These are phyloP conservation scores for Phoenicopterus ruber DNA, from an alignment of 2,113 vertebrate species.

Conservation along the genomic window DNA sequence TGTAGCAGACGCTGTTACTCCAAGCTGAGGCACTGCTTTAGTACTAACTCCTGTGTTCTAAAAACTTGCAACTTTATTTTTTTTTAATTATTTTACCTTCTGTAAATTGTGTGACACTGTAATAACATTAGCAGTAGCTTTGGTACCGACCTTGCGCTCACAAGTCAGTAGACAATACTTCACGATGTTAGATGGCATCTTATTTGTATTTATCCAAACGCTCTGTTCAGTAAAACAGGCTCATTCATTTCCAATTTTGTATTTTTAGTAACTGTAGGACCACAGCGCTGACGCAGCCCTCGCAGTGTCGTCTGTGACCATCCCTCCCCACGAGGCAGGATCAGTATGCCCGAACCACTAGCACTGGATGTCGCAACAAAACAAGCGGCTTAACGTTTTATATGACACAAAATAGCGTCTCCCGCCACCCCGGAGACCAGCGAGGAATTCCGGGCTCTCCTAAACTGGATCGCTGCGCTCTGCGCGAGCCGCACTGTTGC, in stretches of 20 bases:
- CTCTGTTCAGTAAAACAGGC: neutral
- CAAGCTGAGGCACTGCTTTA: neutral
- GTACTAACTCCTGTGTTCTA: neutral
- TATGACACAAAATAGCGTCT: neutral
- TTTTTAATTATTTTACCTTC: neutral
- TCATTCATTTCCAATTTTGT: neutral
- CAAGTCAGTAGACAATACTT: neutral
- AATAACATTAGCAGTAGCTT: neutral
- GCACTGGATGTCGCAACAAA: neutral
- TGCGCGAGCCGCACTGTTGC: neutral
- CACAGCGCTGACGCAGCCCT: neutral
- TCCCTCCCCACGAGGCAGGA: neutral
- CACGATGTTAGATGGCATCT: neutral
- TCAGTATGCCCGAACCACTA: fast-evolving
- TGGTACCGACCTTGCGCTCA: neutral
- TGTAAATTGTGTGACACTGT: neutral
- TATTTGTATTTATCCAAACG: too few relatives aligned
- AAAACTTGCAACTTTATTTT: neutral
- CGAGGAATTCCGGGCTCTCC: neutral
- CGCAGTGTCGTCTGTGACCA: fast-evolving
- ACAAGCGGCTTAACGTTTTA: fast-evolving
- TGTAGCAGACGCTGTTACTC: neutral
- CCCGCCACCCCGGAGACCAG: neutral
- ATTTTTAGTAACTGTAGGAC: neutral
- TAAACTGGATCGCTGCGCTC: neutral